Evolutionary conservation across 2,797 vertebrate genomes (phyloP), one percentile per base, ranked within the genome.

Genomic region (Alectoris magna): DNA sequence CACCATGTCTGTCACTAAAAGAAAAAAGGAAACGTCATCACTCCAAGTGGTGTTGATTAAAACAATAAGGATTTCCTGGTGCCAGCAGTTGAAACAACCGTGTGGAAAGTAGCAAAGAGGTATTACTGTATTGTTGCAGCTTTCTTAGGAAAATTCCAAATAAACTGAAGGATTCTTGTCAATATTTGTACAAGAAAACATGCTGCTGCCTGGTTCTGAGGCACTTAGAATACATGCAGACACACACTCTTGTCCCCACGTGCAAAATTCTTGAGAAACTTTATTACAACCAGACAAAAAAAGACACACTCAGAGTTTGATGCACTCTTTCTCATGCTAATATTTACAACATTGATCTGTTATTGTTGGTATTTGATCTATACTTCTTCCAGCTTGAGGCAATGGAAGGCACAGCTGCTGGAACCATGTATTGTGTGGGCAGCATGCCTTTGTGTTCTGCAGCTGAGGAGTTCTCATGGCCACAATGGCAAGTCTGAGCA

Each of bases 41-140:
- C 95, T 95, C 93, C 96, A 81, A 94, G 83, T 90, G 83, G 94
- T 95, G 92, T 69, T 90, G 95, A 89, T 75, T 87, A 90, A 97
- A 98, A 98, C 98, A 98, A 98, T 98, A 84, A 95, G 94, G 88
- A 91, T 96, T 98, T 98, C 98, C 98, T 98, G 97, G 96, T 97
- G 97, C 97, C 97, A 97, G 88, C 78, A 97, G 96, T 97, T 96
- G 94, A 97, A 97, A 98, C 96, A 98, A 98, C 97, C 87, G 96
- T 97, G 97, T 98, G 97, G 98, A 98, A 97, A 96, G 90, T 23
- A 68, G 71, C 59, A 71, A 80, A 95, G 95, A 68, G 91, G 93
- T 95, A 97, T 98, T 97, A 96, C 95, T 31, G 63, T 96, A 92
- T 95, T 84, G 90, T 91, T 93, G 73, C 55, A 88, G 87, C 93